Evolutionary conservation across 2,797 vertebrate genomes (phyloP).

Genomic region (Catostomus latipinnis): DNA sequence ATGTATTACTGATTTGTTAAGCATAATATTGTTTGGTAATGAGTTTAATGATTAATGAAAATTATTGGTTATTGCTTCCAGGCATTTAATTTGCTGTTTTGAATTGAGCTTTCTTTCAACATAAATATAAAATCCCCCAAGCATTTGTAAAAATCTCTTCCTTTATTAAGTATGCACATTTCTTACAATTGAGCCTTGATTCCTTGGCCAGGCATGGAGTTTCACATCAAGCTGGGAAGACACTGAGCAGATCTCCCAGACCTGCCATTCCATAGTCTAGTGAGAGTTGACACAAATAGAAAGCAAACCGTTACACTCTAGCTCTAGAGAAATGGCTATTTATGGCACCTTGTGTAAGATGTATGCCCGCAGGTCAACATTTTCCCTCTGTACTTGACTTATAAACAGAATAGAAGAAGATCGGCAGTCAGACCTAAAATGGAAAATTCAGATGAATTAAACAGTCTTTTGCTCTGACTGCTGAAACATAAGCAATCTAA

Average conservation of each 20-base stretch:
- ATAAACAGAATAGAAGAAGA: conserved; percentile 42
- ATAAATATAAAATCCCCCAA: not conserved
- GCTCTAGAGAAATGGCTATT: conserved; percentile 51
- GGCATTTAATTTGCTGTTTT: not conserved
- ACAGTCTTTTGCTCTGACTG: not conserved
- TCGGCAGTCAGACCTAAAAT: conserved; percentile 9
- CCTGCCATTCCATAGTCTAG: conserved; percentile 23
- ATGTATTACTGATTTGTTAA: no score
- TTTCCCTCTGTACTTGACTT: conserved; percentile 52
- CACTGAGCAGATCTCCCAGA: conserved; percentile 11
- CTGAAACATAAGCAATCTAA: not conserved
- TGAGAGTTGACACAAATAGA: conserved; percentile 18
- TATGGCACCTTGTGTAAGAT: conserved; percentile 52
- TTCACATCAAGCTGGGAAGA: conserved; percentile 43
- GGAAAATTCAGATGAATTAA: conserved; percentile 14
- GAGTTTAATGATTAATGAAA: not conserved
- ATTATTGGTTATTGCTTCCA: not conserved
- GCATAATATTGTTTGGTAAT: not conserved
- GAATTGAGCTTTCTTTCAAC: no score
- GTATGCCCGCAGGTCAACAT: conserved; percentile 56
- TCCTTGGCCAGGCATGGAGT: conserved; percentile 38
- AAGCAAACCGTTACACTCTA: conserved; percentile 25
- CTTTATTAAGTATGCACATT: not conserved
- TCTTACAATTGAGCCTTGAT: conserved; percentile 18
- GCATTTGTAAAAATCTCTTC: conserved; percentile 16